Evolutionary conservation across 1,140 invertebrate genomes (phyloP), one percentile per base, ranked within the genome.

Genomic region (Anoplophora glabripennis): DNA sequence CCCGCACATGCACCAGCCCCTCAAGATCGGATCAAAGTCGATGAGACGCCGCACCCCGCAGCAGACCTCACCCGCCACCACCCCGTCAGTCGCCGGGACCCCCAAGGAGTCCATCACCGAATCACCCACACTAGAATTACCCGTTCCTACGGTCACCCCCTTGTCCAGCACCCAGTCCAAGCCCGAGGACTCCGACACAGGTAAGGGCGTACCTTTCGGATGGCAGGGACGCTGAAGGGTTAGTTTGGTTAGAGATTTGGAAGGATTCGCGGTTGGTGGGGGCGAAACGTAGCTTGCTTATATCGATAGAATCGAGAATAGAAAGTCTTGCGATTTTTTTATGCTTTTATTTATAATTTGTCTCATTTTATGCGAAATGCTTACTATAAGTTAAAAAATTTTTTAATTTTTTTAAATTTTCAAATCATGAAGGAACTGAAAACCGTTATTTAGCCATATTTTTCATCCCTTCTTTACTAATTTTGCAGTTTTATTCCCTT

Each of bases 1-100:
- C 64, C 85, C 83, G 3, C 84, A 86, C 70, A 82, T 82, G 53
- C 84, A 86, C 66, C 81, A 80, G 64, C 84, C 85, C 11, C 65
- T 86, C 63, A 86, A 85, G 68, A 75, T 78, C 44, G 61, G 74
- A 45, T 65, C 76, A 57, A 73, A 74, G 38, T 72, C 70, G 52
- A 73, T 75, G 69, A 75, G 70, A 65, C 70, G 76, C 34, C 68
- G 72, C 21, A 59, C 57, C 41, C 71, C 64, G 7, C 66, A 64
- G 15, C 65, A 69, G 7, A 49, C 54, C 34, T 46, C 47, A 18
- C 40, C 53, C 79, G 53, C 78, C 77, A 61, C 78, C 74, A 56
- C 46, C 41, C 59, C 44, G 42, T 14, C 76, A 75, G 70, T 78
- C 76, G 71, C 77, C 76, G 78, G 70, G 74, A 72, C 74, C 74